These are phyloP conservation scores for Spodoptera littoralis DNA, from an alignment of 2,888 invertebrate genomes.

Conservation along the genomic window DNA sequence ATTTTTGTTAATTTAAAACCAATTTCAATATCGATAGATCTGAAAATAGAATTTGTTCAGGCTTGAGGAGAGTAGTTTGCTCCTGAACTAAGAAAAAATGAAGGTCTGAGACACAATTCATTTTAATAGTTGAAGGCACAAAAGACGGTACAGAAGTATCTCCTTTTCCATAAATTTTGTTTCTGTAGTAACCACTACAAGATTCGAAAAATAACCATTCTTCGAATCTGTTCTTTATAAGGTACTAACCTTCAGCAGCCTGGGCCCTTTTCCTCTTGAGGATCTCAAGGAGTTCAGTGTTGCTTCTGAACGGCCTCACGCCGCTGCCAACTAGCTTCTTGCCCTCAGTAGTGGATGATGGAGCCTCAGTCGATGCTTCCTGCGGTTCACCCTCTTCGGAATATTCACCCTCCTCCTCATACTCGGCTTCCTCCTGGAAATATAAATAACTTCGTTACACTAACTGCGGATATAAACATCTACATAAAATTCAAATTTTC, in stretches of 20 bases:
- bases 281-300: conserved; percentile 92
- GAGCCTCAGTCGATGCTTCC: conserved; percentile 87
- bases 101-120: too few species aligned
- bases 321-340: conserved; percentile 91
- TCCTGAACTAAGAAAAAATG: too few species aligned
- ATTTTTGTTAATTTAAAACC: conserved; percentile 30
- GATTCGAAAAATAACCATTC: too few species aligned
- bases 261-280: conserved; percentile 92
- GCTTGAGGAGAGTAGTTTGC: not conserved
- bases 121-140: too few species aligned
- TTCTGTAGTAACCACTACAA: too few species aligned
- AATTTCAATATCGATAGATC: conserved; percentile 45
- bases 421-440: conserved; percentile 86
- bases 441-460: not conserved
- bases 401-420: conserved; percentile 88
- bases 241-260: conserved; percentile 87
- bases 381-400: conserved; percentile 78
- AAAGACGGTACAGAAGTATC: too few species aligned
- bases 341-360: conserved; percentile 91
- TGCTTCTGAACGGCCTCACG: conserved; percentile 93
- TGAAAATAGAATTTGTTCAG: too few species aligned
- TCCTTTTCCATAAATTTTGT: too few species aligned
- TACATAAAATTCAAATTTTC: too few species aligned
- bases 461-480: too few species aligned
- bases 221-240: too few species aligned